Base-by-base conservation (phyloP, 1,140 invertebrate species). In the Scaptodrosophila lebanonensis region DNA sequence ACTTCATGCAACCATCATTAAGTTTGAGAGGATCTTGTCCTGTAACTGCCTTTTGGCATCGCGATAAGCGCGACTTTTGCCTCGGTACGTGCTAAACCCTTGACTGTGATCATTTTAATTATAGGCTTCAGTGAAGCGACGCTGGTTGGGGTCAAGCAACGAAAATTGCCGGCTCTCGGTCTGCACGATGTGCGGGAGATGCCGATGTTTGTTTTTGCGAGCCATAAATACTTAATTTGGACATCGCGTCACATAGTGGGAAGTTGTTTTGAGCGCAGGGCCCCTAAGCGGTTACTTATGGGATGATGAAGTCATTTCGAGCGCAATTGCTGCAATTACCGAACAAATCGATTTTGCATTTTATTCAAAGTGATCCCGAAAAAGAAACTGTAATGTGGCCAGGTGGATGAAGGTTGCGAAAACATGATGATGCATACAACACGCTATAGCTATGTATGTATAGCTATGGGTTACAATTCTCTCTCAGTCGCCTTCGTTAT, bases 21-120 rank as follows among this genome's bases (percentile, higher is more conserved):
- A n/a, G 22, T 29, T 33, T 20, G 16, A 18, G 13, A 22, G 73
- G 68, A 79, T 73, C 73, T 77, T 77, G 73, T 68, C 73, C 73
- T 77, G 73, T 73, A 68, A n/a, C n/a, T 25, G 22, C 22, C 3
- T 25, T 25, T 25, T 77, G 73, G 63, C 64, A 77, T 77, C 73
- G 73, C 73, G 73, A 77, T 77, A 77, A 79, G 73, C 73, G 73
- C 73, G 73, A 79, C 67, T 79, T 72, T 79, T 79, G 67, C 73
- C 73, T 77, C 67, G 66, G 64, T 77, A 77, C 73, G 73, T 77
- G 73, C 73, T 77, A 77, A 72, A 61, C 67, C 72, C 68, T 64
- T 57, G 43, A 53, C 56, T 54, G 68, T 48, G 64, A 79, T 77
- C 73, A 79, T 77, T 77, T 77, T 77, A 77, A 77, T 77, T 77